These are phyloP conservation scores for Odocoileus virginianus DNA, from an alignment of 2,113 vertebrate genomes.

Conservation along the genomic window DNA sequence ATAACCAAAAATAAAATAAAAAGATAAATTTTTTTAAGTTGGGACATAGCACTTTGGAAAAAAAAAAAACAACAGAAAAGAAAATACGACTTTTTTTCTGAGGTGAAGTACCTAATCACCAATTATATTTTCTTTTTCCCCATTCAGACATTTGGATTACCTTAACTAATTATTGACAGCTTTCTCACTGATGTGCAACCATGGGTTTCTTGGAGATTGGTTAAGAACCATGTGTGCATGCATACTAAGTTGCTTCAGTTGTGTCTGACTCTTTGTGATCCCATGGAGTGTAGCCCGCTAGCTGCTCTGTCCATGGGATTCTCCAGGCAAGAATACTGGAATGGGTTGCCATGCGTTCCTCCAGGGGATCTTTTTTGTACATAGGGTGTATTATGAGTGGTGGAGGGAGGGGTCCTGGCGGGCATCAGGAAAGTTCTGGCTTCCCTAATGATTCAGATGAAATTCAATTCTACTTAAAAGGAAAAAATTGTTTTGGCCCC, in stretches of 20 bases:
- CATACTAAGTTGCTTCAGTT: not conserved
- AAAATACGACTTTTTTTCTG: not conserved
- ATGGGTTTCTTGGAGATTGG: not conserved
- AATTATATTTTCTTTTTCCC: not conserved
- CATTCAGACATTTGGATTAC: not conserved
- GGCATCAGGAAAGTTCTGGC: not conserved
- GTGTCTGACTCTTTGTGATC: not conserved
- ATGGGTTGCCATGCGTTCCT: not conserved
- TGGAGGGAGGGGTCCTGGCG: fast-evolving
- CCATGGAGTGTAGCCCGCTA: no score
- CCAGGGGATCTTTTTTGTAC: not conserved
- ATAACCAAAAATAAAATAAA: not conserved
- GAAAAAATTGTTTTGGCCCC: not conserved
- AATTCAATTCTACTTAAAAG: not conserved
- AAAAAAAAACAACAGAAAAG: not conserved
- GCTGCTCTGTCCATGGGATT: not conserved
- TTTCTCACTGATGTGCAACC: not conserved
- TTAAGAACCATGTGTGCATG: not conserved
- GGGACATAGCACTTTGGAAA: not conserved
- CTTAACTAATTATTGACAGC: not conserved
- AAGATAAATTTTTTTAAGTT: not conserved
- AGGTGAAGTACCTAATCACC: not conserved
- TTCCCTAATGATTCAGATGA: not conserved
- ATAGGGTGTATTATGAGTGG: not conserved
- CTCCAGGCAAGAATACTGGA: not conserved